Evolutionary conservation across 2,888 invertebrate genomes (phyloP), one percentile per base, ranked within the genome.

Genomic region (Clusia tigrina): DNA sequence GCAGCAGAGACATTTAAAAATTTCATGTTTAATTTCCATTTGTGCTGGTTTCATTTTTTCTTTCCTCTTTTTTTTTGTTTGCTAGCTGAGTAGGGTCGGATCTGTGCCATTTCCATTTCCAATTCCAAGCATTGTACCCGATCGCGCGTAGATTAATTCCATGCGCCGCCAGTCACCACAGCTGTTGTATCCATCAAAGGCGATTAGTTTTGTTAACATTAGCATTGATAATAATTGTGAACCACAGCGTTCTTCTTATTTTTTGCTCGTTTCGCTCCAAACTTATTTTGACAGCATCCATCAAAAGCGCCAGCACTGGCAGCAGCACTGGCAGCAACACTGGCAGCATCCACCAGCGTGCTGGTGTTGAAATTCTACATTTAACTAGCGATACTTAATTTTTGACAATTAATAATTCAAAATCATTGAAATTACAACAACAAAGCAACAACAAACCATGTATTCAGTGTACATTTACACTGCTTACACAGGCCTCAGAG

Each of bases 191-290:
- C 78, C 78, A 76, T 76, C 76, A 76, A 72, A 72, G 70, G 70
- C 69, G 78, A 78, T 77, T 78, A 76, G 71, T 67, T 74, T 72
- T 69, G 74, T 70, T 74, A 78, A 73, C 71, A 70, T 71, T 72
- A 66, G 22, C 22, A 48, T 20, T 42, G 12, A 42, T 42, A 42
- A 42, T 42, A 15, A 15, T 6, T 42, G 3, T 42, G 6, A 42
- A 15, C n/a, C n/a, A 42, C n/a, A 15, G 3, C n/a, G 42, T 42
- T 42, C n/a, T 42, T 42, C 6, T 62, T 60, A 67, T 63, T 62
- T 63, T 65, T 64, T 67, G 71, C 63, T 76, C 68, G 65, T 76
- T 76, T 77, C 74, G 71, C 17, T 20, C 68, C 68, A 67, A 6
- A 71, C 73, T 71, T 69, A 70, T 24, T 76, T 69, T 71, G 74